Conservation (phyloP, 2,888 invertebrate species). For the Lymantria dispar region DNA sequence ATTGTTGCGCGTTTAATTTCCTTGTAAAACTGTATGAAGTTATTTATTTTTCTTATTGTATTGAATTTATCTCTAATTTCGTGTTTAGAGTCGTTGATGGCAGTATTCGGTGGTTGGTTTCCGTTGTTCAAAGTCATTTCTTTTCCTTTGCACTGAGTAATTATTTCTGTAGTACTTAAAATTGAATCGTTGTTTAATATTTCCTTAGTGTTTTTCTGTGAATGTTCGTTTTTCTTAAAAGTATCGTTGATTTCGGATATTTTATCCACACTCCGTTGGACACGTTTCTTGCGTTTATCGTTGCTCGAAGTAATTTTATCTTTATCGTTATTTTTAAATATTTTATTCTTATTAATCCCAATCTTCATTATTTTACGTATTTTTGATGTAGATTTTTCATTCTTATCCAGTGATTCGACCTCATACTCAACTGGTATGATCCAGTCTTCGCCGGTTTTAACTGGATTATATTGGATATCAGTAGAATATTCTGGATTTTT, state of each 20-base stretch:
- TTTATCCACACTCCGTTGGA: slow-evolving; percentile 4
- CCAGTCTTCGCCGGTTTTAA: neutral
- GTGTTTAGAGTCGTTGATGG: neutral
- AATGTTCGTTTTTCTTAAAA: neutral
- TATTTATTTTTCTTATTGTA: neutral
- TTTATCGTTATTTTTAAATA: neutral
- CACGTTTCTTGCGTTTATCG: slow-evolving; percentile 9
- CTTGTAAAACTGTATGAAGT: neutral
- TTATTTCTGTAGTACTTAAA: neutral
- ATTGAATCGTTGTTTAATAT: neutral
- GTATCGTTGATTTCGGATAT: neutral
- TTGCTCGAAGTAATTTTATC: neutral
- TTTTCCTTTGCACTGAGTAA: neutral
- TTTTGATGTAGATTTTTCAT: neutral
- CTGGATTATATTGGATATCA: neutral
- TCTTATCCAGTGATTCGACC: neutral
- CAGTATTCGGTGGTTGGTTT: neutral
- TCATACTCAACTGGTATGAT: neutral
- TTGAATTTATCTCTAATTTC: neutral
- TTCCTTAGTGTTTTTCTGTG: neutral
- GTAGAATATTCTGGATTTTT: slow-evolving; percentile 10
- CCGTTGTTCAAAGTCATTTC: neutral
- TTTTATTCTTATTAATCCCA: neutral
- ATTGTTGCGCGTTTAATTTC: slow-evolving; percentile 1
- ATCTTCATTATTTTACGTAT: neutral